Conservation (phyloP, 53 echinoderm and acorn worm genomes). For the Zoroaster sp. region DNA sequence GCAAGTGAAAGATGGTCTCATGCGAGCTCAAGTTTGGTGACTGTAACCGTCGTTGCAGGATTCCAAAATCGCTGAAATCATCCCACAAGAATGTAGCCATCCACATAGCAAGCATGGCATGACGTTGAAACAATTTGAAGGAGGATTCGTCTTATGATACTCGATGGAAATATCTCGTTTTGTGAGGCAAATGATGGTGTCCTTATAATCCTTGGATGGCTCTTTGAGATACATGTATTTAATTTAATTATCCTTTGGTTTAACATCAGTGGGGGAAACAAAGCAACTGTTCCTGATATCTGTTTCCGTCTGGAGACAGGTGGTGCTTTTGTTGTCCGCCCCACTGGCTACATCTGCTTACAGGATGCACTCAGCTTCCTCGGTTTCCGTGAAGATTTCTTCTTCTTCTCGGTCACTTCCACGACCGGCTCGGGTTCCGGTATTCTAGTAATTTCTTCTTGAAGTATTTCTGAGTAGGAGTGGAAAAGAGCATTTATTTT, state of each 20-base stretch:
- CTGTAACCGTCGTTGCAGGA: too few species aligned
- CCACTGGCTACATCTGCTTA: constrained; percentile 62
- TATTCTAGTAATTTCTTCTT: constrained; percentile 15
- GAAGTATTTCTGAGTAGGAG: neutral
- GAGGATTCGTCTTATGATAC: too few species aligned
- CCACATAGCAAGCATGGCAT: too few species aligned
- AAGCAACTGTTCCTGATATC: neutral
- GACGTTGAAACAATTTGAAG: too few species aligned
- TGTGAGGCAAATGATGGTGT: neutral
- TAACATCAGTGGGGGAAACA: neutral
- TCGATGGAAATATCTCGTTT: too few species aligned
- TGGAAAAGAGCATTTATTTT: too few species aligned
- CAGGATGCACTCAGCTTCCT: constrained; percentile 77
- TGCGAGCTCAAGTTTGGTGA: too few species aligned
- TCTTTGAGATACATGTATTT: neutral
- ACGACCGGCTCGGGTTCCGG: constrained; percentile 53
- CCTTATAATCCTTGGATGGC: neutral
- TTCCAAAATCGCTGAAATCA: too few species aligned
- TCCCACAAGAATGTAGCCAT: too few species aligned
- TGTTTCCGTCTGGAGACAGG: neutral
- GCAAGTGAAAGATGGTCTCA: too few species aligned
- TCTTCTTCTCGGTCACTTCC: constrained; percentile 60
- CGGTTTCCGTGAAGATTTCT: constrained; percentile 65
- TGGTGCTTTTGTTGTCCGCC: neutral
- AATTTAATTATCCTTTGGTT: neutral